Conservation (phyloP, 1,140 invertebrate genomes). For the Hestina assimilis region DNA sequence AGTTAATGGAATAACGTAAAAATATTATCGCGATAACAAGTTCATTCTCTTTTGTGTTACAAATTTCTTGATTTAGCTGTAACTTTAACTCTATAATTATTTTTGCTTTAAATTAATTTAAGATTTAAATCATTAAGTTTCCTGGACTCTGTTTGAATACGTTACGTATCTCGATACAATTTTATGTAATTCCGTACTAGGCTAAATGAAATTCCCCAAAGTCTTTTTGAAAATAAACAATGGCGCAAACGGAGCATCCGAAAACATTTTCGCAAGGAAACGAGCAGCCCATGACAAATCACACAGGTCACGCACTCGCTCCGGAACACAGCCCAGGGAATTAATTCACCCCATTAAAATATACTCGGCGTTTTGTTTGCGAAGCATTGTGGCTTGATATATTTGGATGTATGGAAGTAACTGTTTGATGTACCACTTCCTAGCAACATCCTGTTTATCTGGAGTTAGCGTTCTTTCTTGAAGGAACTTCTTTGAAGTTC, state of each 20-base stretch:
- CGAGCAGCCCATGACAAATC: slow-evolving; percentile 19
- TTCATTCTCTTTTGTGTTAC: too few species aligned
- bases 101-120: too few species aligned
- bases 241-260: slow-evolving; percentile 16
- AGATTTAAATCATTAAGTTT: neutral
- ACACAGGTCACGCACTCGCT: slow-evolving; percentile 18
- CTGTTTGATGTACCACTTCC: neutral
- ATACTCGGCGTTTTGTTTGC: slow-evolving; percentile 15
- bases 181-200: slow-evolving; percentile 3
- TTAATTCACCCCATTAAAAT: slow-evolving; percentile 24
- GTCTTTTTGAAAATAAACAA: slow-evolving; percentile 16
- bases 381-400: slow-evolving; percentile 9
- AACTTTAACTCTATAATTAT: too few species aligned
- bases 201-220: slow-evolving; percentile 8
- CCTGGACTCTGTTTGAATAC: neutral
- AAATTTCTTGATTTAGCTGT: too few species aligned
- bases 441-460: neutral
- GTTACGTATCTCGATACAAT: slow-evolving; percentile 1
- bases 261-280: slow-evolving; percentile 21
- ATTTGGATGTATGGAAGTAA: neutral
- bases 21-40: too few species aligned
- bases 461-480: too few species aligned
- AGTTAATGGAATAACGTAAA: too few species aligned
- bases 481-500: too few species aligned
- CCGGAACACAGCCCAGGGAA: slow-evolving; percentile 15